These are phyloP conservation scores for Apodemus sylvaticus DNA, from an alignment of 2,113 vertebrate genomes.

Conservation along the genomic window DNA sequence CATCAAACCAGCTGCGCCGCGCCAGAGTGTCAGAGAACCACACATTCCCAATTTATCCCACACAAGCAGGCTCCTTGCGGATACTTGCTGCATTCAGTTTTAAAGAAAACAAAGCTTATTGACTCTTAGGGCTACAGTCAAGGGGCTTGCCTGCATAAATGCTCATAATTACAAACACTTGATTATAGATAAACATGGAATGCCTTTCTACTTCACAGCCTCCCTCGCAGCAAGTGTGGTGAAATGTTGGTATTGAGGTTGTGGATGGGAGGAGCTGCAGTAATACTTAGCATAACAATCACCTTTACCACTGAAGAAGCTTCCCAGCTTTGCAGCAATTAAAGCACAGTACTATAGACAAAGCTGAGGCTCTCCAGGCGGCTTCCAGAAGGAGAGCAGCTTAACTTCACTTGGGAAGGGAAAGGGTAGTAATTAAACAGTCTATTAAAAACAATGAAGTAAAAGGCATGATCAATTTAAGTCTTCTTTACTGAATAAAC, in stretches of 20 bases:
- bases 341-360: neutral
- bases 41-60: neutral
- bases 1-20: neutral
- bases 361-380: constrained; percentile 16
- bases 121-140: neutral
- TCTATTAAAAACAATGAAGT: constrained; percentile 39
- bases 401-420: neutral
- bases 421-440: constrained; percentile 52
- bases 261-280: neutral
- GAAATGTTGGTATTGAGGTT: neutral
- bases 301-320: neutral
- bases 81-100: constrained; percentile 4
- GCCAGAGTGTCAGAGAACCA: neutral
- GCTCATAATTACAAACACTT: neutral
- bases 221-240: neutral
- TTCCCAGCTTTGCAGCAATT: neutral
- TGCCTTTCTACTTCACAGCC: neutral
- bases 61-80: neutral
- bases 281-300: neutral
- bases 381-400: constrained; percentile 27
- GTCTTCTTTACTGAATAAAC: constrained; percentile 54
- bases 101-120: constrained; percentile 24
- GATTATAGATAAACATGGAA: neutral
- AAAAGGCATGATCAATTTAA: constrained; percentile 31
- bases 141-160: neutral